Evolutionary conservation across 2,113 vertebrate genomes (phyloP).

Genomic region (Tragulus kanchil): DNA sequence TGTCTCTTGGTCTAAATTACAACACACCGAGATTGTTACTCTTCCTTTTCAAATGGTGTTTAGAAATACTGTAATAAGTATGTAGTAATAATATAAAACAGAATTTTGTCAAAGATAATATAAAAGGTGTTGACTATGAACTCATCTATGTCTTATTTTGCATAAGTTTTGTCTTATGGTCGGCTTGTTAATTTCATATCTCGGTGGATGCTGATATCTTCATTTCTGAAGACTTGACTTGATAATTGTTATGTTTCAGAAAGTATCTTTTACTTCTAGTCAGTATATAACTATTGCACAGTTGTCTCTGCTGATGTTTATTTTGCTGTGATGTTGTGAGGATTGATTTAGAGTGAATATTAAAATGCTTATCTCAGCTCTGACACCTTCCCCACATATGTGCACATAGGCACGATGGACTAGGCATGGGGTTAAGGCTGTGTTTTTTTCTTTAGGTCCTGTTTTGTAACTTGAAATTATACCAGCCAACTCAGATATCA

Average conservation of each 20-base stretch:
- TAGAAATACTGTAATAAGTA: constrained; percentile 61
- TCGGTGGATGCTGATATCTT: background rate
- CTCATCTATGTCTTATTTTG: background rate
- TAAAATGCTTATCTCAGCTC: background rate
- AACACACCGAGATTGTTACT: background rate
- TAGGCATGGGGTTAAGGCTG: background rate
- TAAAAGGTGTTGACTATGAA: background rate
- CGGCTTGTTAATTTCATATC: background rate
- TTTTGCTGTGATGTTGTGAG: background rate
- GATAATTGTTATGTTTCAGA: constrained; percentile 28
- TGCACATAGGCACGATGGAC: no score
- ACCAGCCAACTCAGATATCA: background rate
- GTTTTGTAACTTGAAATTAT: constrained; percentile 45
- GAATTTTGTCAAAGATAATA: background rate
- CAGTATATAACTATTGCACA: constrained; percentile 57
- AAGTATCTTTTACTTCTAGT: constrained; percentile 52
- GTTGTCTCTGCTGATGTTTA: constrained; percentile 16
- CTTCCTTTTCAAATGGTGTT: constrained; percentile 24
- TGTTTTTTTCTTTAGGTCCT: background rate
- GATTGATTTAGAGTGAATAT: constrained; percentile 34
- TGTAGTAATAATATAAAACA: constrained; percentile 45
- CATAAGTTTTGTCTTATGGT: constrained; percentile 27
- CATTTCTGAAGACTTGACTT: background rate
- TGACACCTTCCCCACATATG: background rate
- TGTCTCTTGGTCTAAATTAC: constrained; percentile 25